These are phyloP conservation scores for Tanypteryx hageni DNA, from an alignment of 2,888 invertebrate species.

Conservation along the genomic window DNA sequence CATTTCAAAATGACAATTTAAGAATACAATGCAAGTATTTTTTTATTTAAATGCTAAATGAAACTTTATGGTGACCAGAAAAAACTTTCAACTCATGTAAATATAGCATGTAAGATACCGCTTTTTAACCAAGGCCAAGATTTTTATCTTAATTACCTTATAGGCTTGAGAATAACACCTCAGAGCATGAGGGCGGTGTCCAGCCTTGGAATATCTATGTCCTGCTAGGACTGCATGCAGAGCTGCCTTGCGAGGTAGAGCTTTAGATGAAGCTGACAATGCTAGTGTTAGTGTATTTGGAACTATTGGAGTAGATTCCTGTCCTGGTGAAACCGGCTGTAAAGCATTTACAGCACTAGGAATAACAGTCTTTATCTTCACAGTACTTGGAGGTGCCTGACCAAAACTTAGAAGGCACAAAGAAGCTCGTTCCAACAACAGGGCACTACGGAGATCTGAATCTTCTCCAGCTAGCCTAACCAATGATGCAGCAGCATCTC, in stretches of 20 bases:
- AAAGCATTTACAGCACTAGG: conserved; percentile 26
- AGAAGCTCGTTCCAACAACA: conserved; percentile 93
- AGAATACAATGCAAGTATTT: too few species aligned
- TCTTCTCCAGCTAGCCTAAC: conserved; percentile 98
- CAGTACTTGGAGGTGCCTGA: background rate
- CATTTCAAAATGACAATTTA: too few species aligned
- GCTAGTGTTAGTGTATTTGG: conserved; percentile 48
- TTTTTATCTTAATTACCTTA: conserved; percentile 79
- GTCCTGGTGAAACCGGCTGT: conserved; percentile 26
- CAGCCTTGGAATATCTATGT: conserved; percentile 95
- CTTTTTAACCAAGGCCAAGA: background rate
- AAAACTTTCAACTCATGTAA: too few species aligned
- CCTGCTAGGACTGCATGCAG: conserved; percentile 98
- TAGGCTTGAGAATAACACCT: conserved; percentile 95
- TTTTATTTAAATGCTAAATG: too few species aligned
- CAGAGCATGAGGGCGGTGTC: conserved; percentile 93
- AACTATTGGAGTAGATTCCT: background rate
- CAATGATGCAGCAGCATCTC: conserved; percentile 96
- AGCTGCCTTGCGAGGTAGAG: conserved; percentile 91
- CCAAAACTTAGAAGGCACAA: conserved; percentile 43
- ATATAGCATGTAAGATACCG: too few species aligned
- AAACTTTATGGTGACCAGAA: too few species aligned
- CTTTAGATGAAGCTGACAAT: conserved; percentile 48
- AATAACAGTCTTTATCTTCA: conserved; percentile 19
- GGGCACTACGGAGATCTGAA: conserved; percentile 95